Base-by-base conservation (phyloP, 2,888 invertebrate species). In the Sinelater perroti region DNA sequence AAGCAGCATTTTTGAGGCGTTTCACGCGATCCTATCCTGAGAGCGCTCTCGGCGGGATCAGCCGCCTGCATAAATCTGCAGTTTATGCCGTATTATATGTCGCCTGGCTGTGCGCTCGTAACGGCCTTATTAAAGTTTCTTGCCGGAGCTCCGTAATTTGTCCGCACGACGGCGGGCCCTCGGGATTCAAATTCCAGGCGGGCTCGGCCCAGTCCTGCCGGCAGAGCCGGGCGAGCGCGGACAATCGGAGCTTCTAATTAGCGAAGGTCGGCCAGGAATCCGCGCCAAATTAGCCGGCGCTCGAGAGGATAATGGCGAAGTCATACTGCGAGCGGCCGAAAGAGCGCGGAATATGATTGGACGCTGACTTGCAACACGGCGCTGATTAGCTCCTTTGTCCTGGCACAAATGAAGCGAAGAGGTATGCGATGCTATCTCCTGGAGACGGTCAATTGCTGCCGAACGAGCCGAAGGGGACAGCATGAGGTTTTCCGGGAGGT, bases 371-470 rank as follows among this genome's bases (percentile, higher is more conserved):
- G 70, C 71, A 67, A 31, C 35, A 56, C 40, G 40, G 44, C 45
- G 64, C 67, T 69, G 70, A 71, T 71, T 70, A 64, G 65, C 66
- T 69, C 64, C 58, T 70, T 70, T 70, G 68, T 70, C 63, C 64
- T 61, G 50, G 46, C 56, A 63, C 64, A 68, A 68, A 61, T 55
- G 56, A 60, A 53, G 38, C 35, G 35, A 47, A 40, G 46, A 58
- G 36, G 55, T 51, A 60, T 59, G 56, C 45, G 58, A 60, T 38
- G 42, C 50, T 42, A 59, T 51, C 57, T 50, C 13, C 31, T 31
- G 17, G 35, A 16, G 49, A 35, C 13, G n/a, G 30, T 30, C 44
- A 44, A 44, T 44, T 44, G 36, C 10, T 6, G 8, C 14, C 24
- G 16, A 44, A 33, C 21, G 35, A 52, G 52, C 8, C 24, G n/a